Conservation (phyloP, 2,113 vertebrate species). For the Stigmatopora argus region DNA sequence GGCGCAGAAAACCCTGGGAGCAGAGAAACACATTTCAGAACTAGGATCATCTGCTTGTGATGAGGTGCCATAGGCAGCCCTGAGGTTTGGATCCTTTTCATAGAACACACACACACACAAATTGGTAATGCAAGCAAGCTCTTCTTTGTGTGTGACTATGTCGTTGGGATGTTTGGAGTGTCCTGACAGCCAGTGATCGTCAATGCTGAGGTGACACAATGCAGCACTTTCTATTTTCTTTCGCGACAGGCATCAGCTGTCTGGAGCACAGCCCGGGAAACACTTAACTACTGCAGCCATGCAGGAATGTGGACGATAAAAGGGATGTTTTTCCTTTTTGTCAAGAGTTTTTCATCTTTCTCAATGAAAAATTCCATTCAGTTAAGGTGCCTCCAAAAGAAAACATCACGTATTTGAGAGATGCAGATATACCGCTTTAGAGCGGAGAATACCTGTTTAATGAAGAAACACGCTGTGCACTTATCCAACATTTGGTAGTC, state of each 20-base stretch:
- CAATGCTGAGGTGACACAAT: conserved; percentile 36
- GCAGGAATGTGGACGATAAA: conserved; percentile 19
- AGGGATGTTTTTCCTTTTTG: conserved; percentile 18
- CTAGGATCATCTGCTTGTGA: conserved; percentile 22
- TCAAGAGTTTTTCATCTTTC: neutral
- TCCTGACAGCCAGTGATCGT: neutral
- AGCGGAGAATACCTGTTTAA: neutral
- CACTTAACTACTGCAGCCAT: conserved; percentile 34
- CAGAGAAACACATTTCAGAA: conserved; percentile 37
- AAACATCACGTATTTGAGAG: neutral
- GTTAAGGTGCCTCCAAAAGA: neutral
- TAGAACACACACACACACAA: conserved; percentile 1
- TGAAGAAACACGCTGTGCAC: neutral
- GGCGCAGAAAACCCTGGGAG: conserved; percentile 38
- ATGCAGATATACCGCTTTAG: neutral
- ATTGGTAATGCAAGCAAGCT: conserved; percentile 22
- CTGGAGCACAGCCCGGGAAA: conserved; percentile 39
- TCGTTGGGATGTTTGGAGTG: conserved; percentile 1
- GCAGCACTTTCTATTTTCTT: conserved; percentile 11
- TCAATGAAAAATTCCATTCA: neutral
- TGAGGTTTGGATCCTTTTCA: conserved; percentile 24
- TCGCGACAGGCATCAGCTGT: conserved; percentile 37
- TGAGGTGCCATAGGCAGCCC: conserved; percentile 26
- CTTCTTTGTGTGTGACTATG: conserved; percentile 26
- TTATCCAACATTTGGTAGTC: neutral